Percentiles rank a stretch among this genome's conserved stretches.
Evolutionary conservation across 1,140 invertebrate genomes (phyloP).

Genomic region (Rhagoletis pomonella): DNA sequence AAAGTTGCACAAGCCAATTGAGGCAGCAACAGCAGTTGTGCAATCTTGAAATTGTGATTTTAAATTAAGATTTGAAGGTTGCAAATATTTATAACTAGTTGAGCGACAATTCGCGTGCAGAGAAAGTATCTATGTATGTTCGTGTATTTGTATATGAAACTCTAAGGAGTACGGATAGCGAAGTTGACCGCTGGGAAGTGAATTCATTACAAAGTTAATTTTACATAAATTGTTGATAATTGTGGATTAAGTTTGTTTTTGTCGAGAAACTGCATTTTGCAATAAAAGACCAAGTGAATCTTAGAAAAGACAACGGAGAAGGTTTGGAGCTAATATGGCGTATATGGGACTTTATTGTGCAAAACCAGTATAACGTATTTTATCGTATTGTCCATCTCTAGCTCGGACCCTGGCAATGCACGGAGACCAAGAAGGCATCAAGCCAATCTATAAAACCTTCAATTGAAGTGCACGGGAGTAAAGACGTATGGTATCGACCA

Average conservation of each 20-base stretch:
- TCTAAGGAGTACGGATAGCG: not conserved
- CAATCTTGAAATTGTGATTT: constrained; percentile 39
- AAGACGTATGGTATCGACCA: too few species aligned
- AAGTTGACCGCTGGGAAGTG: not conserved
- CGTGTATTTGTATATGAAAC: not conserved
- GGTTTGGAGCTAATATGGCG: too few species aligned
- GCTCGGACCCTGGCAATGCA: too few species aligned
- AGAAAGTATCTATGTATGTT: not conserved
- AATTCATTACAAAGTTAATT: not conserved
- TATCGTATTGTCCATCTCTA: too few species aligned
- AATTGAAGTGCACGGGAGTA: too few species aligned
- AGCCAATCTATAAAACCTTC: too few species aligned
- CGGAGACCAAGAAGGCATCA: too few species aligned
- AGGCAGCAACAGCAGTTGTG: constrained; percentile 12
- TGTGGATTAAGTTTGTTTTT: not conserved
- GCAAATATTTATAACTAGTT: not conserved
- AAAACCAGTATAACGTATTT: too few species aligned
- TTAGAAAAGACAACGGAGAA: too few species aligned
- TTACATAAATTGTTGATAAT: not conserved
- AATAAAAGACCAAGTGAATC: not conserved
- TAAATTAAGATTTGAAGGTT: constrained; percentile 40
- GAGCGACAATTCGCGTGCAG: not conserved
- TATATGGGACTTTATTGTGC: too few species aligned
- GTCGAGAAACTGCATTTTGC: not conserved
- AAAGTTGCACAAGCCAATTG: constrained; percentile 34